Conservation (phyloP, 1,140 invertebrate genomes). For the Stegodyphus mimosarum region DNA sequence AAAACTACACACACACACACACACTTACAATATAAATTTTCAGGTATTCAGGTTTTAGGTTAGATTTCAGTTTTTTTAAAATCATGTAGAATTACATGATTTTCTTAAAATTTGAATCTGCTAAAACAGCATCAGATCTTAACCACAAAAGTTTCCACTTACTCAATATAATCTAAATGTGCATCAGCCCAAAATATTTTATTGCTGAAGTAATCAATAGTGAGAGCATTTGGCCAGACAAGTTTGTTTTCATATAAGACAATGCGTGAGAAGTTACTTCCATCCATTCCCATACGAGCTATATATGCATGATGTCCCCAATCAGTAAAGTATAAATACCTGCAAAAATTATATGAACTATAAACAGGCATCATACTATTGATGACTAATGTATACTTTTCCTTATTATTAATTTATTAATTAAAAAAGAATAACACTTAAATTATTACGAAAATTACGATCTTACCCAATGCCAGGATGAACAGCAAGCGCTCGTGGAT, state of each 20-base stretch:
- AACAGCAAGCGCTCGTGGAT: slow-evolving; percentile 92
- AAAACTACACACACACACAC: too few relatives aligned
- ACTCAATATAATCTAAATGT: slow-evolving; percentile 97
- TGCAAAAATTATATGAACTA: slow-evolving; percentile 51
- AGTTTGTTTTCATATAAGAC: slow-evolving; percentile 93
- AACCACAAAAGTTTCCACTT: slow-evolving; percentile 63
- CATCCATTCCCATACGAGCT: slow-evolving; percentile 97
- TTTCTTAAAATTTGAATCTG: too few relatives aligned
- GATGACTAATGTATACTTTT: background rate
- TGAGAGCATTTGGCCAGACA: slow-evolving; percentile 97
- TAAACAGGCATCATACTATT: background rate
- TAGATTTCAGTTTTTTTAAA: too few relatives aligned
- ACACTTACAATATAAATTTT: too few relatives aligned
- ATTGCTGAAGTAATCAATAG: slow-evolving; percentile 96
- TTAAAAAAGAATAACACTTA: too few relatives aligned
- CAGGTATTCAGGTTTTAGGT: too few relatives aligned
- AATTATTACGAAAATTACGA: too few relatives aligned
- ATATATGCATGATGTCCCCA: slow-evolving; percentile 97
- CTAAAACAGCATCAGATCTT: too few relatives aligned
- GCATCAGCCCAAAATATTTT: slow-evolving; percentile 97
- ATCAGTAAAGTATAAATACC: slow-evolving; percentile 91
- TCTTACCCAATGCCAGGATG: slow-evolving; percentile 89
- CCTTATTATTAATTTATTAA: too few relatives aligned
- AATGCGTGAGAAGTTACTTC: slow-evolving; percentile 88
- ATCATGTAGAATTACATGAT: too few relatives aligned